phyloP scores from a whole-genome alignment of 2,888 invertebrate species.

The Ennomos erosarius region DNA sequence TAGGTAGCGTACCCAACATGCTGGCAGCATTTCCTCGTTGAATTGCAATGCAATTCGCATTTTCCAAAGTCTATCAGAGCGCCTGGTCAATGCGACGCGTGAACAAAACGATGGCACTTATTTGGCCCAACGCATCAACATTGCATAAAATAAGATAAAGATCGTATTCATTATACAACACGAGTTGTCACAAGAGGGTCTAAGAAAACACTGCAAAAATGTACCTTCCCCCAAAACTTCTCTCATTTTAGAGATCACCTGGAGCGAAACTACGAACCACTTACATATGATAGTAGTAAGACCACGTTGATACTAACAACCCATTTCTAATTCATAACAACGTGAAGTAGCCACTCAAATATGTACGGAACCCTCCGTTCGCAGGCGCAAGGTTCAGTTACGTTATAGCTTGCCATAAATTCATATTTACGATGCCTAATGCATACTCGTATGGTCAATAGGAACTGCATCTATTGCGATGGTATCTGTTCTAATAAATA shows the following conservation, averaged over 20 bases:
- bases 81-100: too few species aligned
- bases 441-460: conserved; percentile 59
- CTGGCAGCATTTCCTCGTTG: too few species aligned
- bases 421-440: conserved; percentile 74
- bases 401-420: conserved; percentile 70
- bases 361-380: conserved; percentile 30
- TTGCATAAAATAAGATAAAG: too few species aligned
- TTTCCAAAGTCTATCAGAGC: too few species aligned
- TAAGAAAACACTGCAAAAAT: too few species aligned
- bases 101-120: too few species aligned
- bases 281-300: conserved; percentile 5
- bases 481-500: conserved; percentile 53
- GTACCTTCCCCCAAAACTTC: not conserved
- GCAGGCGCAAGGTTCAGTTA: conserved; percentile 39
- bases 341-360: conserved; percentile 26
- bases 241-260: conserved; percentile 2
- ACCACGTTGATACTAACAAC: conserved; percentile 18
- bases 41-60: too few species aligned
- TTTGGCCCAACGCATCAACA: too few species aligned
- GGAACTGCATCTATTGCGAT: conserved; percentile 58
- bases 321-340: conserved; percentile 37
- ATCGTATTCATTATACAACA: too few species aligned
- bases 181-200: too few species aligned
- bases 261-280: conserved; percentile 6
- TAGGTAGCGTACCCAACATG: too few species aligned